Base-by-base conservation (phyloP, 2,888 invertebrate genomes). In the Neoaliturus tenellus region DNA sequence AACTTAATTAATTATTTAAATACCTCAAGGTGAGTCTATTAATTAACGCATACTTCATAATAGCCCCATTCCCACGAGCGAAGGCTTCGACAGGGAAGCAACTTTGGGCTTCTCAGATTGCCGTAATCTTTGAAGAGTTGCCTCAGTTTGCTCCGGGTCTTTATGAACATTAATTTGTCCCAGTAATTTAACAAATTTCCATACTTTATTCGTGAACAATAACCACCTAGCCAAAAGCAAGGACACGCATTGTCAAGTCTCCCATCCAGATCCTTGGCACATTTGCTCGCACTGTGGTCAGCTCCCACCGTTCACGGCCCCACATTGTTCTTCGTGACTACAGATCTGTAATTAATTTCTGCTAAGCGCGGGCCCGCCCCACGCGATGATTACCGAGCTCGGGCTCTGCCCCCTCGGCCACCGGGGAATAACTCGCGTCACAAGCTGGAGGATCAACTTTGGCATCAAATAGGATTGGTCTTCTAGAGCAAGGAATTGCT, bases 341-440 rank as follows among this genome's bases (percentile, higher is more conserved):
- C 55, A 55, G 23, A 55, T 55, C 23, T 55, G 55, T 55, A 55
- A 55, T 55, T 55, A 55, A 55, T 55, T 55, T 55, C 55, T 23
- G 55, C 55, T 55, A 23, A 55, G 44, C 39, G 39, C 39, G 39
- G 17, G 62, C 1, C 31, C 62, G 28, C 28, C 62, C 62, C 28
- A 28, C 20, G 31, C 25, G n/a, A n/a, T 55, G 25, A 55, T 55
- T 55, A 55, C 23, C 23, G 23, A 55, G 55, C 23, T 20, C 20
- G 25, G 48, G 14, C 14, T 25, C 55, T 8, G 55, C 55, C 55
- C 12, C 55, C 23, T n/a, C 10, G 35, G 35, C 35, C 35, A 35
- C 35, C 4, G 4, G 4, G 35, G 35, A 35, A n/a, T n/a, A n/a
- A 35, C 35, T 35, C 35, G 35, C 14, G 48, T n/a, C 14, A 41